These are phyloP conservation scores for Zaprionus lineosus DNA, from an alignment of 2,888 invertebrate genomes.

Conservation along the genomic window DNA sequence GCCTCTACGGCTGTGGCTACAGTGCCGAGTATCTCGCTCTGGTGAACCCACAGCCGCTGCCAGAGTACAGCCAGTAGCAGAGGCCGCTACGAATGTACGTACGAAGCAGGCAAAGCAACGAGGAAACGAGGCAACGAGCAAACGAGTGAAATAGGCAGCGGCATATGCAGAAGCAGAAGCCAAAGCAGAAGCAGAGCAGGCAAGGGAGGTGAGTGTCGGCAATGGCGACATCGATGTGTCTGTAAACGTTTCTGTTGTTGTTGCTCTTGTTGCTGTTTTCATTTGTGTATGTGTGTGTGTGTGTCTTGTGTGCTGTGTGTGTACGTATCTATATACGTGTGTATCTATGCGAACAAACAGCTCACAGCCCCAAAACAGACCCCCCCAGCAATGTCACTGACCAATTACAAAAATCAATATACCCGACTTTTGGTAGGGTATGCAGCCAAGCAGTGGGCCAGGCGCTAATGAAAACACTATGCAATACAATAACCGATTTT, in stretches of 20 bases:
- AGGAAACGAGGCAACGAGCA: constrained; percentile 55
- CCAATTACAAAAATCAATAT: constrained; percentile 42
- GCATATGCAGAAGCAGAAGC: constrained; percentile 22
- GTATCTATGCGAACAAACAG: constrained; percentile 58
- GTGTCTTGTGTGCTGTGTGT: constrained; percentile 17
- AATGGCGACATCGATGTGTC: constrained; percentile 25
- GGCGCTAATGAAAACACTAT: constrained; percentile 28
- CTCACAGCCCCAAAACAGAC: constrained; percentile 35
- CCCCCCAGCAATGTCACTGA: constrained; percentile 33
- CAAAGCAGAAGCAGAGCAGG: constrained; percentile 8
- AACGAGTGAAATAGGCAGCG: constrained; percentile 53
- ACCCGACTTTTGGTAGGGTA: constrained; percentile 38
- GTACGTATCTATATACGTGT: constrained; percentile 30
- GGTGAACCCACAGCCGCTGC: constrained; percentile 45
- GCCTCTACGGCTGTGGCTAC: constrained; percentile 35
- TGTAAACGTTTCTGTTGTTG: constrained; percentile 31
- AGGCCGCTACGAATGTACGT: constrained; percentile 48
- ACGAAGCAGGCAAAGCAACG: constrained; percentile 42
- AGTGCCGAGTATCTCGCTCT: constrained; percentile 50
- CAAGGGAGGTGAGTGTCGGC: neutral
- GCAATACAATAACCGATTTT: constrained; percentile 20
- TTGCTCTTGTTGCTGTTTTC: constrained; percentile 3
- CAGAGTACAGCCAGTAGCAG: constrained; percentile 56
- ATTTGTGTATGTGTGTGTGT: neutral
- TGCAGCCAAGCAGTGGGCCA: constrained; percentile 38